phyloP scores from a whole-genome alignment of 92 coral and sea anemone genomes.

The Siderastrea radians region DNA sequence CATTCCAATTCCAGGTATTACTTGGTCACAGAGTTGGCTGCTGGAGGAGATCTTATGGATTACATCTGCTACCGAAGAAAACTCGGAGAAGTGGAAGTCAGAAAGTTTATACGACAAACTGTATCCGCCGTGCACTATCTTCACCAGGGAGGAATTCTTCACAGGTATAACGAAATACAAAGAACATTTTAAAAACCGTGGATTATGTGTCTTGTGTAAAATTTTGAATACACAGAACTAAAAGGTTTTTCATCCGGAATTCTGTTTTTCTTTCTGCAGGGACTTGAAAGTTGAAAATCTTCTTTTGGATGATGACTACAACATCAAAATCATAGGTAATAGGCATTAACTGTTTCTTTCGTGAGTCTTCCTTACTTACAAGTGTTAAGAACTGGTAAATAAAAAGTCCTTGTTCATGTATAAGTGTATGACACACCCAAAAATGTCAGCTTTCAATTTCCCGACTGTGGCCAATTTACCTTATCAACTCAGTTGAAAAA shows the following conservation, averaged over 20 bases:
- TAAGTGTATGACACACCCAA: no score
- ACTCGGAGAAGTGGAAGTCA: slow-evolving; percentile 95
- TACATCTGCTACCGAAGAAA: slow-evolving; percentile 96
- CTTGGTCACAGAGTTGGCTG: slow-evolving; percentile 91
- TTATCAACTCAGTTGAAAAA: no score
- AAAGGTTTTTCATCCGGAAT: neutral
- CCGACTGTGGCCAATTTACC: no score
- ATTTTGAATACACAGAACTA: no score
- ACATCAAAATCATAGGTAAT: slow-evolving; percentile 95
- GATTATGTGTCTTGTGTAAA: no score
- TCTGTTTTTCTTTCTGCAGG: slow-evolving; percentile 33
- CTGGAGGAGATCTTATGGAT: slow-evolving; percentile 99
- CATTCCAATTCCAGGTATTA: slow-evolving; percentile 71
- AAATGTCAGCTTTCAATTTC: no score
- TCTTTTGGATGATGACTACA: slow-evolving; percentile 89
- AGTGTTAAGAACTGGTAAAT: no score
- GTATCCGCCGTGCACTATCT: slow-evolving; percentile 96
- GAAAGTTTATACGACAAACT: slow-evolving; percentile 93
- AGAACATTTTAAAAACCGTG: no score
- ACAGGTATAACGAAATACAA: slow-evolving; percentile 66
- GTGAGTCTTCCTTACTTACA: no score
- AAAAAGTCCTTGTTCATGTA: no score
- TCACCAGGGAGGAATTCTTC: slow-evolving; percentile 95
- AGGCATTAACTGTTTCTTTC: neutral
- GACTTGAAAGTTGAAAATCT: slow-evolving; percentile 97